Evolutionary conservation across 2,797 vertebrate species (phyloP).

Genomic region (Enteromius trimaculatus): DNA sequence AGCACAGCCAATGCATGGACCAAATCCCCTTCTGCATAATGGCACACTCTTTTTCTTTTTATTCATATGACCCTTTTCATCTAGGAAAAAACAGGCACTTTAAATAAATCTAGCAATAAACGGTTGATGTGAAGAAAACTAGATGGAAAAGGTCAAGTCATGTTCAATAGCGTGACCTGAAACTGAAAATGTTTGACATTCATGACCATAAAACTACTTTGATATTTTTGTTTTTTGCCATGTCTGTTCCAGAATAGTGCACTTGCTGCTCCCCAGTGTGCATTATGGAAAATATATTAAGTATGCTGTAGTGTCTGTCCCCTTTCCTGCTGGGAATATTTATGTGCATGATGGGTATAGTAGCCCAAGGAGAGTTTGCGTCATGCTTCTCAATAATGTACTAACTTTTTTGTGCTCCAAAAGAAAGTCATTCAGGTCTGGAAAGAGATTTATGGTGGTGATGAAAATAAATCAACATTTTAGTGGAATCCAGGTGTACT

Average conservation of each 20-base stretch:
- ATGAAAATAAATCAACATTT: not conserved
- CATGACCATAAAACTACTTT: conserved; percentile 5
- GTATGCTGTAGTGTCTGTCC: not conserved
- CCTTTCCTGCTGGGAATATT: not conserved
- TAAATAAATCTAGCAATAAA: conserved; percentile 52
- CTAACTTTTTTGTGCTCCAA: not conserved
- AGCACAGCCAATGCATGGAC: conserved; percentile 52
- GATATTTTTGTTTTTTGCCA: conserved; percentile 10
- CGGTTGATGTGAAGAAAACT: conserved; percentile 12
- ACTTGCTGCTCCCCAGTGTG: not conserved
- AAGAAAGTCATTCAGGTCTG: not conserved
- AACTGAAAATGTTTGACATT: not conserved
- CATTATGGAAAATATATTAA: conserved; percentile 13
- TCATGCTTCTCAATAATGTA: not conserved
- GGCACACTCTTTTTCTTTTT: conserved; percentile 60
- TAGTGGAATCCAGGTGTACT: not conserved
- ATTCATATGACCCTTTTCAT: conserved; percentile 52
- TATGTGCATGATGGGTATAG: not conserved
- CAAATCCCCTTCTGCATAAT: conserved; percentile 47
- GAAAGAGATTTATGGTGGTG: conserved; percentile 7
- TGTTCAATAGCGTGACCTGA: not conserved
- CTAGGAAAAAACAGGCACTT: conserved; percentile 56
- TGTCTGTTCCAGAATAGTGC: not conserved
- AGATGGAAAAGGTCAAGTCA: conserved; percentile 46
- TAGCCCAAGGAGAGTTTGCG: not conserved